phyloP scores from a whole-genome alignment of 2,113 vertebrate genomes.

The Eupsittula cactorum region DNA sequence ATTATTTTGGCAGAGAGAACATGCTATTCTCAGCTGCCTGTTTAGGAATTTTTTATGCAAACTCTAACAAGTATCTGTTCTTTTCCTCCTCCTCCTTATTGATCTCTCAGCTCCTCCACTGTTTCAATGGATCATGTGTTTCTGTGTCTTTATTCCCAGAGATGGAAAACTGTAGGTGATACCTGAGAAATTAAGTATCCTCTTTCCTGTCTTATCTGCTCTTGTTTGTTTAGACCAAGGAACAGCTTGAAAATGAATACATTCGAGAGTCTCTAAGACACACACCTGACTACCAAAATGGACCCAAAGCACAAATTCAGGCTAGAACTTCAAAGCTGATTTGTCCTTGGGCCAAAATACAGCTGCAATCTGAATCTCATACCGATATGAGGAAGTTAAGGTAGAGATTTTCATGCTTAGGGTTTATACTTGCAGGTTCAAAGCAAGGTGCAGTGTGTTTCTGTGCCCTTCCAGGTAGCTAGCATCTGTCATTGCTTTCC shows the following conservation, averaged over 20 bases:
- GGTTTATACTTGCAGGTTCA: neutral
- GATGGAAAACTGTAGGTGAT: neutral
- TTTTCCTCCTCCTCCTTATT: neutral
- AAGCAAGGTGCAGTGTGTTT: neutral
- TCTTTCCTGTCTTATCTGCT: neutral
- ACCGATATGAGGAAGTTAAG: neutral
- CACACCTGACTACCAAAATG: neutral
- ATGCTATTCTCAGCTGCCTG: neutral
- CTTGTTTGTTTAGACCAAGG: neutral
- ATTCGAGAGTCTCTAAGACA: neutral
- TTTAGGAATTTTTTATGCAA: conserved; percentile 15
- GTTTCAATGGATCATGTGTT: neutral
- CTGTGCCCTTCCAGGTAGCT: neutral
- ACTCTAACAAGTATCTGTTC: neutral
- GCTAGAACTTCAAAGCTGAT: neutral
- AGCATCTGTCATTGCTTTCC: neutral
- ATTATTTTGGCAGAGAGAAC: conserved; percentile 20
- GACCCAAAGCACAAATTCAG: neutral
- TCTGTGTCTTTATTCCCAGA: neutral
- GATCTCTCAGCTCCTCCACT: neutral
- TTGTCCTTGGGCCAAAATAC: neutral
- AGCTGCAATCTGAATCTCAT: neutral
- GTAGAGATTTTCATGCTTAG: neutral
- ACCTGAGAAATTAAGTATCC: neutral
- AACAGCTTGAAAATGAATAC: neutral